Base-by-base conservation (phyloP, 2,888 invertebrate species). In the Synergus gifuensis region DNA sequence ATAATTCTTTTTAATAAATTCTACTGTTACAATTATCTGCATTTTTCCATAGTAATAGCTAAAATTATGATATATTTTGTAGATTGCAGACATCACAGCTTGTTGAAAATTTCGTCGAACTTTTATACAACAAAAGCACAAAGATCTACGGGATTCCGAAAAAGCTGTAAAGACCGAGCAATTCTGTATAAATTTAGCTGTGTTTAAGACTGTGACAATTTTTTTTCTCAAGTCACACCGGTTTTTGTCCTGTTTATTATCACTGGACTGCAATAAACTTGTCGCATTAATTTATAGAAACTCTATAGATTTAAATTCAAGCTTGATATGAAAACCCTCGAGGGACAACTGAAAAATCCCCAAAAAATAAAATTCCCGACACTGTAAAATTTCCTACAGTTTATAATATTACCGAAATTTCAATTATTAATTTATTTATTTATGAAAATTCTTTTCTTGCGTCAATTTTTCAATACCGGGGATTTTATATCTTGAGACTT, bases 21-120 rank as follows among this genome's bases (percentile, higher is more conserved):
- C 44, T 18, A 67, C 44, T 5, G 84, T 81, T 83, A 85, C 82
- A 84, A 82, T 82, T 82, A 79, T 62, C 64, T 79, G 69, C 79
- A 63, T 67, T 77, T 73, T 54, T 76, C 44, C 16, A 46, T 14
- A 46, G 7, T 14, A 22, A 46, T 22, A 67, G 7, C 46, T 67
- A 16, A 67, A 44, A 67, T 69, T 66, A 42, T 66, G 66, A 66
- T n/a, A 66, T 44, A 66, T 66, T 66, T 66, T 66, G 18, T 44
- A 66, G 11, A 18, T 44, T 66, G 40, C 42, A 44, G 44, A 44
- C 64, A 66, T 66, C 66, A 66, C 66, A 66, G 66, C 66, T 66
- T 66, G 66, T 66, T 66, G 66, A 18, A 66, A 42, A 69, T 69
- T 69, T 28, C 14, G 67, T 22, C n/a, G 22, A 69, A 69, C 67